Evolutionary conservation across 2,888 invertebrate species (phyloP).

Genomic region (Stratiomys singularior): DNA sequence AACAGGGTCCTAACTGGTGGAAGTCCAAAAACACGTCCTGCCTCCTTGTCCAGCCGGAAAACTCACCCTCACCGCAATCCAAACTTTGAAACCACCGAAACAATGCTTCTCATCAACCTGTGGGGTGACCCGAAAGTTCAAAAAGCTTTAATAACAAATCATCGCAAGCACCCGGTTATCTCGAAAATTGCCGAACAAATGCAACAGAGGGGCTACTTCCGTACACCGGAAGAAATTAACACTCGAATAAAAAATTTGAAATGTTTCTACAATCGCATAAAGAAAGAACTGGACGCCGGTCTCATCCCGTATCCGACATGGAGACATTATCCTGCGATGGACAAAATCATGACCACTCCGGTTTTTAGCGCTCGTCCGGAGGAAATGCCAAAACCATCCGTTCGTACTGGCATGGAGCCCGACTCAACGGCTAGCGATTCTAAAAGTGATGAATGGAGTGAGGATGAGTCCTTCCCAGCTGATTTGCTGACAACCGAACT

Average conservation of each 20-base stretch:
- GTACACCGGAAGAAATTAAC: slow-evolving; percentile 71
- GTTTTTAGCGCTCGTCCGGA: slow-evolving; percentile 65
- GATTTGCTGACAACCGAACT: slow-evolving; percentile 45
- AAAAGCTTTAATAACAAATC: slow-evolving; percentile 70
- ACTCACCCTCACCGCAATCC: slow-evolving; percentile 65
- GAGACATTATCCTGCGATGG: slow-evolving; percentile 71
- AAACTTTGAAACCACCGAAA: slow-evolving; percentile 72
- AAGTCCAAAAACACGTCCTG: neutral
- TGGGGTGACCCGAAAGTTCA: slow-evolving; percentile 72
- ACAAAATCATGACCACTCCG: slow-evolving; percentile 68
- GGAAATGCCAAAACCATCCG: slow-evolving; percentile 63
- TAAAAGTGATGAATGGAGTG: slow-evolving; percentile 47
- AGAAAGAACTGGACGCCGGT: slow-evolving; percentile 68
- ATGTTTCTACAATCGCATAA: slow-evolving; percentile 71
- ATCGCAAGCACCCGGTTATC: slow-evolving; percentile 71
- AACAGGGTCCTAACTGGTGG: slow-evolving; percentile 58
- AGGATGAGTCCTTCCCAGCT: slow-evolving; percentile 46
- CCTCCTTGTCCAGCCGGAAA: slow-evolving; percentile 48
- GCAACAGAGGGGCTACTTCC: slow-evolving; percentile 70
- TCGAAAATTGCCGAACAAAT: slow-evolving; percentile 69
- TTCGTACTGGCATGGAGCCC: slow-evolving; percentile 61
- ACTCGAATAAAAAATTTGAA: slow-evolving; percentile 71
- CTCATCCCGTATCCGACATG: slow-evolving; percentile 68
- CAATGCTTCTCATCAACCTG: slow-evolving; percentile 69
- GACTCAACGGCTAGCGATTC: slow-evolving; percentile 48